These are phyloP conservation scores for Spilosoma lubricipeda DNA, from an alignment of 2,888 invertebrate species.

Conservation along the genomic window DNA sequence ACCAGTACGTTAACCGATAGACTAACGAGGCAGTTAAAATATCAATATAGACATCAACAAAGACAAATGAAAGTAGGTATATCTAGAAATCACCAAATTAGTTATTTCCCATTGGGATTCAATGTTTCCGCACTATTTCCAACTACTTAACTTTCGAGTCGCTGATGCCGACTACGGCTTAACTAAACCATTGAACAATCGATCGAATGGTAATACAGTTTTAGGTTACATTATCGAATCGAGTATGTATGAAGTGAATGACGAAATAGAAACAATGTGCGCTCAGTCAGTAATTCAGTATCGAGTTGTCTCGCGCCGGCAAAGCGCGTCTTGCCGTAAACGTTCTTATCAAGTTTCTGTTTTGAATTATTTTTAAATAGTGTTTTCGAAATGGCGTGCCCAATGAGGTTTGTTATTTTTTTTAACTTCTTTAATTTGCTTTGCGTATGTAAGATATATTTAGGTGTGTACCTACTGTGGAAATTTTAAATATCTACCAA, in stretches of 20 bases:
- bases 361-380: constrained; percentile 13
- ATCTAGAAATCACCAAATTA: too few species aligned
- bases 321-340: constrained; percentile 56
- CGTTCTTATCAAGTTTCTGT: constrained; percentile 17
- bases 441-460: neutral
- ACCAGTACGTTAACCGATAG: too few species aligned
- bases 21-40: too few species aligned
- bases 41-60: too few species aligned
- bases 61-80: too few species aligned
- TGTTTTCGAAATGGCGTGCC: constrained; percentile 73
- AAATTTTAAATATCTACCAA: neutral
- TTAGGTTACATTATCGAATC: constrained; percentile 59
- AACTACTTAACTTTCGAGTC: constrained; percentile 22
- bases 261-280: constrained; percentile 61
- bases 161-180: constrained; percentile 29
- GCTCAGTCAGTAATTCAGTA: constrained; percentile 46
- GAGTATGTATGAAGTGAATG: constrained; percentile 46
- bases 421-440: neutral
- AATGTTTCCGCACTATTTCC: constrained; percentile 18
- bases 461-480: neutral
- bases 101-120: neutral
- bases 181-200: constrained; percentile 40
- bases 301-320: constrained; percentile 58
- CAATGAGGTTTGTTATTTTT: constrained; percentile 73
- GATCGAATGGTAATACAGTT: constrained; percentile 48